phyloP scores from a whole-genome alignment of 2,888 invertebrate species.

The Nasonovia ribisnigri region DNA sequence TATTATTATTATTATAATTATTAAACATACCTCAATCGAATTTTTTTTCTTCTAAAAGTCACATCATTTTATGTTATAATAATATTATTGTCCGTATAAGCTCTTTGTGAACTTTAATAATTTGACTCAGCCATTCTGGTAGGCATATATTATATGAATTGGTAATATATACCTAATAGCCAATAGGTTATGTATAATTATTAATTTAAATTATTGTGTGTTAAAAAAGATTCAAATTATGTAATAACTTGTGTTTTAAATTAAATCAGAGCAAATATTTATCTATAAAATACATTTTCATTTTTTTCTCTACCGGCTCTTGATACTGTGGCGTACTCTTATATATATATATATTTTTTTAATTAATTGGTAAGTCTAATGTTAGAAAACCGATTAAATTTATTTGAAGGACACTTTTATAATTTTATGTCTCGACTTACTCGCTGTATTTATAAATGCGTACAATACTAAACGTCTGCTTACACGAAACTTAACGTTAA shows the following conservation, averaged over 20 bases:
- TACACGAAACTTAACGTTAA: neutral
- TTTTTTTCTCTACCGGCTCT: neutral
- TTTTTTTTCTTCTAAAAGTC: neutral
- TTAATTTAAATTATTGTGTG: neutral
- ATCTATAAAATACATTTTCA: neutral
- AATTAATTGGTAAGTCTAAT: neutral
- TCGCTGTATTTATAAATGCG: neutral
- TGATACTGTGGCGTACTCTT: neutral
- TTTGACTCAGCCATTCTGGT: neutral
- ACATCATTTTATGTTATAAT: neutral
- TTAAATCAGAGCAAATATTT: neutral
- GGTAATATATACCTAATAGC: neutral
- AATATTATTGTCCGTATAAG: neutral
- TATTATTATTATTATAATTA: no score
- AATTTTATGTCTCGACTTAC: neutral
- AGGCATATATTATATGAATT: neutral
- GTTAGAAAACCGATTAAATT: constrained; percentile 35
- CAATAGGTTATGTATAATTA: neutral
- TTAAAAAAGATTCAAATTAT: neutral
- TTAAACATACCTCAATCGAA: no score
- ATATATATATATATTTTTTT: neutral
- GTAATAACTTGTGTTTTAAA: neutral
- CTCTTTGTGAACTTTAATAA: neutral
- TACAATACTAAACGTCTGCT: neutral
- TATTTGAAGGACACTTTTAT: constrained; percentile 18